Conservation (phyloP, 92 coral and sea anemone species). For the Epizoanthus ramosus region DNA sequence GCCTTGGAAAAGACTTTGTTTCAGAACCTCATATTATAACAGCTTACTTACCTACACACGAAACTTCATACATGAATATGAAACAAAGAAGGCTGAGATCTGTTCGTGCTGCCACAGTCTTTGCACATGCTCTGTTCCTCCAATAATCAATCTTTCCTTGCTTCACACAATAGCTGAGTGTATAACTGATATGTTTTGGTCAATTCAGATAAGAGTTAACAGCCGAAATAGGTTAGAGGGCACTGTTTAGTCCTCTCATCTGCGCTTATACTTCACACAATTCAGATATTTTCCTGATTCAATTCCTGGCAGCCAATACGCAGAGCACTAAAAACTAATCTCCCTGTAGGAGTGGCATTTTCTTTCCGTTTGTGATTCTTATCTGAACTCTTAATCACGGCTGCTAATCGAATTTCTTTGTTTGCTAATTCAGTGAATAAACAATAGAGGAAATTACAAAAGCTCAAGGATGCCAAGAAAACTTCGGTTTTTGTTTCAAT, state of each 20-base stretch:
- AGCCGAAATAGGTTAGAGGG: neutral
- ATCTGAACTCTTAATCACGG: conserved; percentile 13
- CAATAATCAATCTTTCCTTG: conserved; percentile 28
- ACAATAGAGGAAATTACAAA: conserved; percentile 30
- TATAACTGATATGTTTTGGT: conserved; percentile 17
- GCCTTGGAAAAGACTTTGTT: neutral
- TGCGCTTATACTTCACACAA: neutral
- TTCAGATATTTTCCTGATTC: conserved; percentile 1
- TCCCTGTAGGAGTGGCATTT: conserved; percentile 12
- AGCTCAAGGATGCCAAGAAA: conserved; percentile 22
- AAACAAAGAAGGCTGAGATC: neutral
- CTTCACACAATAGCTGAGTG: neutral
- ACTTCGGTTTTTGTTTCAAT: conserved; percentile 18
- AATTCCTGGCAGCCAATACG: neutral
- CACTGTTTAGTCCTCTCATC: conserved; percentile 7
- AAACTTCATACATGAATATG: neutral
- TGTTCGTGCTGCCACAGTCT: conserved; percentile 15
- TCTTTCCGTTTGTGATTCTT: conserved; percentile 27
- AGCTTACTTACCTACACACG: conserved; percentile 14
- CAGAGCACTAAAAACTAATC: neutral
- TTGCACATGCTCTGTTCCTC: conserved; percentile 22
- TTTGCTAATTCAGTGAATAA: conserved; percentile 14
- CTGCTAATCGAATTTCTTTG: conserved; percentile 35
- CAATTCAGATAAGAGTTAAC: conserved; percentile 23
- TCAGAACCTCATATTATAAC: neutral